These are phyloP conservation scores for Oxygymnocypris stewartii DNA, from an alignment of 2,113 vertebrate genomes.

Conservation along the genomic window DNA sequence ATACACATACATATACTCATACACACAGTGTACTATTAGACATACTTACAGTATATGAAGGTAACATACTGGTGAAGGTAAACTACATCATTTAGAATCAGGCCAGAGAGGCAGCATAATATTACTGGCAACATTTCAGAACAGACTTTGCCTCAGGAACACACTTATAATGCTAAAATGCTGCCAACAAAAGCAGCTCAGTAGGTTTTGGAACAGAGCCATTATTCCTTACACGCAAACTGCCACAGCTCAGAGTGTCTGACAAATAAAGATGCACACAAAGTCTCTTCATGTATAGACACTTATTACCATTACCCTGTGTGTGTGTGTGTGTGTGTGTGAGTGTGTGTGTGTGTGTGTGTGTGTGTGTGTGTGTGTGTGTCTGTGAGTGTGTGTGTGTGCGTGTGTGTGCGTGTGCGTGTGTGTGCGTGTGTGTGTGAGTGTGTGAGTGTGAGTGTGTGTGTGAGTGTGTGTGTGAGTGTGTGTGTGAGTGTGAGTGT, in stretches of 20 bases:
- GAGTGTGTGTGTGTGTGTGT: slow-evolving; percentile 5
- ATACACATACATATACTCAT: too few relatives aligned
- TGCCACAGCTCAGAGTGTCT: neutral
- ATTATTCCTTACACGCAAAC: slow-evolving; percentile 11
- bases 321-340: neutral
- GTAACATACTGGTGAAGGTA: neutral
- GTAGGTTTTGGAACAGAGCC: neutral
- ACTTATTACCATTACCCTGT: slow-evolving; percentile 44
- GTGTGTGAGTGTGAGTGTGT: too few relatives aligned
- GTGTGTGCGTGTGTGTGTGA: too few relatives aligned
- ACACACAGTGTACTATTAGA: too few relatives aligned
- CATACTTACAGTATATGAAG: too few relatives aligned
- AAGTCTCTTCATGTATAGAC: slow-evolving; percentile 28
- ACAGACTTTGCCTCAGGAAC: too few relatives aligned
- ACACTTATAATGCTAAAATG: slow-evolving; percentile 1
- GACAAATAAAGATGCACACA: slow-evolving; percentile 15
- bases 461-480: too few relatives aligned
- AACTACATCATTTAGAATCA: neutral
- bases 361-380: too few relatives aligned
- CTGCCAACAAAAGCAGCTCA: neutral
- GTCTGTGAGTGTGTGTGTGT: too few relatives aligned
- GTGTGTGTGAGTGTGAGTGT: too few relatives aligned
- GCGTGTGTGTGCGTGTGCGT: too few relatives aligned
- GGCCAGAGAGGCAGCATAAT: neutral
- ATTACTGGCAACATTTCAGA: neutral